Conservation (phyloP, 2,113 vertebrate species). For the Anolis sagrei region DNA sequence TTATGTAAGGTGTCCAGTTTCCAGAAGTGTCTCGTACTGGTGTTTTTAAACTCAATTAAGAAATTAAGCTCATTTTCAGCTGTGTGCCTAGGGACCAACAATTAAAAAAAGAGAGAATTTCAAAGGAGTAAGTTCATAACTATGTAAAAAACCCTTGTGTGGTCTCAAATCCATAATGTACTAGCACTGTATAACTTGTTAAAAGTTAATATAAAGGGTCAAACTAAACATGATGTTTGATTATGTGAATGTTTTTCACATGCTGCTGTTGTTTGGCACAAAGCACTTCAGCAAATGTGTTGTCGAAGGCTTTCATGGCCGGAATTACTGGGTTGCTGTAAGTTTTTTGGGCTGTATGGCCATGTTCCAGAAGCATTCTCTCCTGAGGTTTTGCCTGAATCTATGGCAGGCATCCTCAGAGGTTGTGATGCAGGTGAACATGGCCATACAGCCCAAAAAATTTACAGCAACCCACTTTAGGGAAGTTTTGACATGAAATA, state of each 20-base stretch:
- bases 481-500: too few species aligned
- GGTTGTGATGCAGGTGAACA: too few species aligned
- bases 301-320: too few species aligned
- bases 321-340: too few species aligned
- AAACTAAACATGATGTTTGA: neutral
- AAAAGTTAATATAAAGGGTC: neutral
- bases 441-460: too few species aligned
- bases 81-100: constrained; percentile 73
- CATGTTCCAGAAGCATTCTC: too few species aligned
- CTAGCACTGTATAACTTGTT: constrained; percentile 26
- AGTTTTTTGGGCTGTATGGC: too few species aligned
- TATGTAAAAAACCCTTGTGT: constrained; percentile 46
- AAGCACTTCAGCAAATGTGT: too few species aligned
- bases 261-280: too few species aligned
- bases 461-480: too few species aligned
- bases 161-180: constrained; percentile 35
- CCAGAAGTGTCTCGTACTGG: constrained; percentile 72
- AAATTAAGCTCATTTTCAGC: constrained; percentile 82
- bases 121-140: constrained; percentile 71
- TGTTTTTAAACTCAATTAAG: constrained; percentile 81
- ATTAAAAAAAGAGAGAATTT: constrained; percentile 76
- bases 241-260: neutral
- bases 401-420: too few species aligned
- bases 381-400: too few species aligned
- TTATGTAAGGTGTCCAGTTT: constrained; percentile 79